Evolutionary conservation across 2,888 invertebrate genomes (phyloP).

Genomic region (Drosophila setosimentum): DNA sequence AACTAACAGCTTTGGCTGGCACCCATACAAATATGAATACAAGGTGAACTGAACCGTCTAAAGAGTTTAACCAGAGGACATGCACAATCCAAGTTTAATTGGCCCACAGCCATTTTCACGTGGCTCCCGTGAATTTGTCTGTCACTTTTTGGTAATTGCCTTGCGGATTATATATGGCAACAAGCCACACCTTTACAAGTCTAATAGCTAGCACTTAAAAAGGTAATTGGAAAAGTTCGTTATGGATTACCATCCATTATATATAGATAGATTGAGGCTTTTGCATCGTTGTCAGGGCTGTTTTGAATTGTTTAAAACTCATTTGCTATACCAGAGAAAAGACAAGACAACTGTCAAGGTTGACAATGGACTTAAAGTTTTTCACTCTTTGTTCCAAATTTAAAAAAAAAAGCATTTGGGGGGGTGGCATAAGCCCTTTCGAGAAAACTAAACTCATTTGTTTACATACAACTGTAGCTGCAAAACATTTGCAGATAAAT

Average conservation of each 20-base stretch:
- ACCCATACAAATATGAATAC: conserved; percentile 42
- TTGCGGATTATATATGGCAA: conserved; percentile 9
- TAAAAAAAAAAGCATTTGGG: background rate
- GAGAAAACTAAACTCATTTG: conserved; percentile 20
- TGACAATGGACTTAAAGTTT: background rate
- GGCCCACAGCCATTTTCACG: conserved; percentile 17
- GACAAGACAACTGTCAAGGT: background rate
- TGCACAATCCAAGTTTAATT: background rate
- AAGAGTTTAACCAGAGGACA: background rate
- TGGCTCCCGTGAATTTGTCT: conserved; percentile 2
- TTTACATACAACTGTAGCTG: background rate
- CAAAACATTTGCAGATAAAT: conserved; percentile 21
- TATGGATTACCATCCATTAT: background rate
- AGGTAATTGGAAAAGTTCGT: background rate
- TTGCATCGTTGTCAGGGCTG: background rate
- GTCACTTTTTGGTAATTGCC: conserved; percentile 35
- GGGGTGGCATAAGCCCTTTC: background rate
- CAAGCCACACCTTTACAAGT: conserved; percentile 1
- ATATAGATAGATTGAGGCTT: background rate
- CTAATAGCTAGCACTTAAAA: conserved; percentile 22
- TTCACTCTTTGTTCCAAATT: background rate
- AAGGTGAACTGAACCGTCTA: background rate
- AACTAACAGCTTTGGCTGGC: conserved; percentile 69
- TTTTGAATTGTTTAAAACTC: background rate
- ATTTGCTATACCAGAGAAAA: background rate